Base-by-base conservation (phyloP, 2,113 vertebrate species). In the Acrocephalus arundinaceus region DNA sequence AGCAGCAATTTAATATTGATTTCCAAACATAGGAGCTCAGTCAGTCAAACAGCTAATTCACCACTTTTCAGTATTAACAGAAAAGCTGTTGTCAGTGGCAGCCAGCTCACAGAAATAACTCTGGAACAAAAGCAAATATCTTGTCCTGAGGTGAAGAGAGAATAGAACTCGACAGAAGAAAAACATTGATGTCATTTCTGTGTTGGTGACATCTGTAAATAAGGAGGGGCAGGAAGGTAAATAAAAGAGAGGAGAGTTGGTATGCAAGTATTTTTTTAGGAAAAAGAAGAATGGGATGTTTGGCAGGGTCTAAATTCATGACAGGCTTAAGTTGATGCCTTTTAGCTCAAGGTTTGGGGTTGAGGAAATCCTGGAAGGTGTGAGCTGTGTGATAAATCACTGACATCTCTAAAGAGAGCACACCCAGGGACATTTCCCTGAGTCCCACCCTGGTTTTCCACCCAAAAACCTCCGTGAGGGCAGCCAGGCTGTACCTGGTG, bases 1-100 rank as follows among this genome's bases (percentile, higher is more conserved):
- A 80, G 74, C 61, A 76, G 5, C 25, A 70, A 79, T 92, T 92
- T 70, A 15, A 10, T 62, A 54, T 72, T 80, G 72, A 80, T 93
- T 95, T 89, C 51, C 59, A 77, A n/a, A 39, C 31, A 24, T 0
- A 49, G 55, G 35, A 77, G 16, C 55, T 52, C 55, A 65, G 58
- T 13, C 57, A 79, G 25, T 68, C 63, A 73, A 82, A 49, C 59
- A 87, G 55, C 10, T 52, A 68, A 68, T 68, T 85, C 25, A 28
- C 22, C 39, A 16, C 16, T 65, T 83, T 14, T 11, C 68, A 49
- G 20, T 4, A 58, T 52, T 35, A 63, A 54, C 24, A 73, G 66
- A 39, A 85, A 87, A 62, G 46, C 41, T 89, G 16, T 27, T 77
- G 27, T 70, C 54, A 52, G 41, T 35, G 24, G 49, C 54, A 84